phyloP scores from a whole-genome alignment of 1,140 invertebrate species.

The Nomia melanderi region DNA sequence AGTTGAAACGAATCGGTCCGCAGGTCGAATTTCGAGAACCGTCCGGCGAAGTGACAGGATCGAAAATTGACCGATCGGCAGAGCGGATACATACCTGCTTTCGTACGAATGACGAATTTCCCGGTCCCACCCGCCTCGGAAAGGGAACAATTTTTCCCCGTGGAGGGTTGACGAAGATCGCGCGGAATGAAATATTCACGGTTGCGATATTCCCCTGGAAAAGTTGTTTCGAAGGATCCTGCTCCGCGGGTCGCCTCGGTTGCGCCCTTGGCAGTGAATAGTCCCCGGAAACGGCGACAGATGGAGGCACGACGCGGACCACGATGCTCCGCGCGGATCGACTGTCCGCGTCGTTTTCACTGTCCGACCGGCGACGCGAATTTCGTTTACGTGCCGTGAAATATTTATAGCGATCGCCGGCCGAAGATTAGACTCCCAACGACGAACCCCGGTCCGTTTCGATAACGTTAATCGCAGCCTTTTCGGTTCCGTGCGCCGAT shows the following conservation, averaged over 20 bases:
- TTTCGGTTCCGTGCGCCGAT: no score
- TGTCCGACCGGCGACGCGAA: no score
- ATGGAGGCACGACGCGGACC: conserved; percentile 20
- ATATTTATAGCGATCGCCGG: not conserved
- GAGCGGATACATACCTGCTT: not conserved
- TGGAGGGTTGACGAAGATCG: no score
- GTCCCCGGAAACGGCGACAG: conserved; percentile 16
- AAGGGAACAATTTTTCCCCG: no score
- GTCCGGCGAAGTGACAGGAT: not conserved
- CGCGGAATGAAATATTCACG: no score
- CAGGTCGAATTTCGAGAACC: not conserved
- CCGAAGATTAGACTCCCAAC: not conserved
- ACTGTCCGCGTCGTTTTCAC: not conserved
- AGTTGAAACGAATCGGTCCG: not conserved
- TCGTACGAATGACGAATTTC: no score
- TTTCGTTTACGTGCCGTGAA: not conserved
- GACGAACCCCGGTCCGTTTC: not conserved
- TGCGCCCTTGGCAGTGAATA: conserved; percentile 16
- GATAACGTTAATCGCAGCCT: conserved; percentile 2
- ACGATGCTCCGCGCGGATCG: not conserved
- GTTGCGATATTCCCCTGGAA: no score
- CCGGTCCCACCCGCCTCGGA: no score
- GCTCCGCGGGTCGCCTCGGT: not conserved
- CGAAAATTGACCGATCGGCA: not conserved
- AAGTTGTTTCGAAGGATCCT: not conserved